Evolutionary conservation across 2,113 vertebrate species (phyloP).

Genomic region (Ailurus styani): DNA sequence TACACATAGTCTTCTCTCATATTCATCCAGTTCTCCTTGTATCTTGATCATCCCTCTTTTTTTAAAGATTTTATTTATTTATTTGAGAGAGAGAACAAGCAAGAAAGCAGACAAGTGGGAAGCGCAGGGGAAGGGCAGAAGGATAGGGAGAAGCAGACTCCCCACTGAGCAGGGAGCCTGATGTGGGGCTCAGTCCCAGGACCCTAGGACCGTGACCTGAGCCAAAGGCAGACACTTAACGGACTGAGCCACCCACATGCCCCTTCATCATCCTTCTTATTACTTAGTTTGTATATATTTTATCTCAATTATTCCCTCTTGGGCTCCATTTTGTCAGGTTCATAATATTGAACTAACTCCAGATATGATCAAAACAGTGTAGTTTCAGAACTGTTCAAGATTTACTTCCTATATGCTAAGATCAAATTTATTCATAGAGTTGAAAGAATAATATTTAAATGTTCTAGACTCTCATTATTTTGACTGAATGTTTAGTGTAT

Average conservation of each 20-base stretch:
- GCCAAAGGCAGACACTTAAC: too few species aligned
- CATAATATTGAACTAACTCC: neutral
- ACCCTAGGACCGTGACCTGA: too few species aligned
- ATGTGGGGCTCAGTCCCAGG: too few species aligned
- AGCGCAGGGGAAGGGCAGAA: too few species aligned
- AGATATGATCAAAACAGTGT: neutral
- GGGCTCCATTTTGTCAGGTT: neutral
- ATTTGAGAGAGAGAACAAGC: too few species aligned
- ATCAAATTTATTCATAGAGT: neutral
- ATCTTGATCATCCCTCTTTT: neutral
- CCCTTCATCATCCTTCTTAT: neutral
- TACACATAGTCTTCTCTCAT: neutral
- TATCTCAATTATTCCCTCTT: neutral
- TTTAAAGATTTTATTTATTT: too few species aligned
- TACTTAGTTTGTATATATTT: neutral
- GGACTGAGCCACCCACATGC: too few species aligned
- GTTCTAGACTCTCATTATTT: neutral
- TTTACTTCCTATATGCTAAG: neutral
- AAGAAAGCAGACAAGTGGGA: too few species aligned
- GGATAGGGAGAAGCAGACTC: too few species aligned
- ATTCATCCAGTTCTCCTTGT: neutral
- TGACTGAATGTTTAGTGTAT: neutral
- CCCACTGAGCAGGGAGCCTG: too few species aligned
- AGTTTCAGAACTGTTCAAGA: neutral
- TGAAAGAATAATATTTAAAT: neutral